A percentile compares a stretch with the other conserved stretches of the same genome.
phyloP scores from a whole-genome alignment of 2,113 vertebrate species.

The Lepidothrix coronata region DNA sequence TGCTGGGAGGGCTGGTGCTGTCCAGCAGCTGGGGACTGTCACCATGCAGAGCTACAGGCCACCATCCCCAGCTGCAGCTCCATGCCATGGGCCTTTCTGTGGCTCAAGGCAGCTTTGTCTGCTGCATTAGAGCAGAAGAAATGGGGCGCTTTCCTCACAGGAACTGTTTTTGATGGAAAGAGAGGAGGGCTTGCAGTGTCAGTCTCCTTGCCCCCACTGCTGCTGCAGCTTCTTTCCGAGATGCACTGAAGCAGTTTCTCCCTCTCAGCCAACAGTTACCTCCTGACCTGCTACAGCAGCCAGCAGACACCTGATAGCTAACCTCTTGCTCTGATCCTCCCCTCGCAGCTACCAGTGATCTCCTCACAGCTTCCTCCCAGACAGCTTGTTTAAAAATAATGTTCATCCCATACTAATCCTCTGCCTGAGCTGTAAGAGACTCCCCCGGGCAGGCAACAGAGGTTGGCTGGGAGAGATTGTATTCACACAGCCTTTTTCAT shows the following conservation, averaged over 20 bases:
- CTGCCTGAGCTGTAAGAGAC: conserved; percentile 33
- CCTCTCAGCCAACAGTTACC: not conserved
- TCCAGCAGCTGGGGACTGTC: conserved; percentile 12
- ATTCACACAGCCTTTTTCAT: conserved; percentile 40
- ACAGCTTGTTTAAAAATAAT: conserved; percentile 63
- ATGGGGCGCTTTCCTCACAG: fast-evolving
- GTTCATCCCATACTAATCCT: not conserved
- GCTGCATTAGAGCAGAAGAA: not conserved
- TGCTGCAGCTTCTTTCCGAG: not conserved
- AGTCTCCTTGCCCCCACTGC: not conserved
- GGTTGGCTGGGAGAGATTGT: conserved; percentile 42
- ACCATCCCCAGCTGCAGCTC: not conserved
- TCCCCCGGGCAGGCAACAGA: conserved; percentile 42
- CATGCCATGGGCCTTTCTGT: fast-evolving
- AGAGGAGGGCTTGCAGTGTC: not conserved
- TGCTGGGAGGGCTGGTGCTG: not conserved
- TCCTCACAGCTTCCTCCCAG: conserved; percentile 66
- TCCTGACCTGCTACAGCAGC: not conserved
- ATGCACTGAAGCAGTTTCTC: not conserved
- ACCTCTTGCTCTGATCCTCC: conserved; percentile 32
- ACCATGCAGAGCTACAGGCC: not conserved
- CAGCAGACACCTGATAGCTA: conserved; percentile 52
- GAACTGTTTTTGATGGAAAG: not conserved
- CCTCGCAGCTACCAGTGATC: conserved; percentile 22
- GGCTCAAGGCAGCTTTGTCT: fast-evolving